Conservation (phyloP, 2,888 invertebrate genomes). For the Nebria brevicollis region DNA sequence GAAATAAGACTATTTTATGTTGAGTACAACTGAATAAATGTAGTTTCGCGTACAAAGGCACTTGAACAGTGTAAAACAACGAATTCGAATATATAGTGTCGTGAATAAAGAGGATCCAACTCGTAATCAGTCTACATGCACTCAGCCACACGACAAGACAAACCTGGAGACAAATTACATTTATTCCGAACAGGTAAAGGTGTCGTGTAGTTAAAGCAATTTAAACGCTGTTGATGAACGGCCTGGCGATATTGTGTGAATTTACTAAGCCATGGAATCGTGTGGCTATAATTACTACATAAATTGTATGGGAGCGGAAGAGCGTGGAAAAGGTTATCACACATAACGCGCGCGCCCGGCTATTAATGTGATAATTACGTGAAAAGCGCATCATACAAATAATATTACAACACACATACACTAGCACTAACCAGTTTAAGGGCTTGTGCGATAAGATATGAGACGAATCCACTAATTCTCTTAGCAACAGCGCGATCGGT, state of each 20-base stretch:
- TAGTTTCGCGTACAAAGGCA: no score
- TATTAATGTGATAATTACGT: constrained; percentile 32
- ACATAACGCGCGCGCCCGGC: not conserved
- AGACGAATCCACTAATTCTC: not conserved
- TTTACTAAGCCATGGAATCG: constrained; percentile 16
- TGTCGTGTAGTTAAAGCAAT: constrained; percentile 32
- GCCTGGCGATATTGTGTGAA: constrained; percentile 27
- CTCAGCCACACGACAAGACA: no score
- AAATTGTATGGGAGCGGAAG: constrained; percentile 23
- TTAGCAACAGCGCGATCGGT: no score
- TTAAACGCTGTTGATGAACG: constrained; percentile 18
- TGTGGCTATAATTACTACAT: constrained; percentile 27
- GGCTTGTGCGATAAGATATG: constrained; percentile 3
- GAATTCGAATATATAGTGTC: no score
- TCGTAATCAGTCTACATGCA: no score
- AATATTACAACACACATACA: constrained; percentile 25
- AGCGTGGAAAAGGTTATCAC: constrained; percentile 11
- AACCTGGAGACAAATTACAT: constrained; percentile 24
- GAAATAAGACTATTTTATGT: no score
- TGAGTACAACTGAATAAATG: not conserved
- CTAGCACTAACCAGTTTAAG: not conserved
- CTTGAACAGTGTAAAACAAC: no score
- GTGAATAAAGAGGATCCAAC: no score
- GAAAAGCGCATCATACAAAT: constrained; percentile 29
- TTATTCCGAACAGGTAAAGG: constrained; percentile 29